phyloP scores from a whole-genome alignment of 1,140 invertebrate genomes.

The Colletes gigas region DNA sequence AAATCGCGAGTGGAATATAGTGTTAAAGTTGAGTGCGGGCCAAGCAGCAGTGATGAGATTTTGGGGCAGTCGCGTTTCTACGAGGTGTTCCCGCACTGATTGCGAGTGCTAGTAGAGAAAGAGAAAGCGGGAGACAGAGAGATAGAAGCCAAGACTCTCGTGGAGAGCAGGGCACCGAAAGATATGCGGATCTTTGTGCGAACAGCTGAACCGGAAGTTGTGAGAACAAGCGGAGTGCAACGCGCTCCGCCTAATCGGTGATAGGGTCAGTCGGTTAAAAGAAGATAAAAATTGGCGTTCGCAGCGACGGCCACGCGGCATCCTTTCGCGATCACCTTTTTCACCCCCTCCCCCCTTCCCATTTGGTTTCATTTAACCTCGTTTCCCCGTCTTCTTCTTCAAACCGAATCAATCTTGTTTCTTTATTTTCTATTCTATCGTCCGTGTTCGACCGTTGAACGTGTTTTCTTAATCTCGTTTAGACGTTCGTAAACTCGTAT shows the following conservation, averaged over 20 bases:
- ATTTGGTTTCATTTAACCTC: neutral
- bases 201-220: constrained; percentile 66
- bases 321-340: constrained; percentile 25
- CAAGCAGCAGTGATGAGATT: constrained; percentile 53
- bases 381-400: neutral
- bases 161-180: constrained; percentile 44
- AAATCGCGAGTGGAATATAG: constrained; percentile 51
- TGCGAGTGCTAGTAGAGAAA: constrained; percentile 32
- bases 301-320: constrained; percentile 28
- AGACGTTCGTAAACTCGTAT: neutral
- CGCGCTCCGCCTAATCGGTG: constrained; percentile 64
- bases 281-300: constrained; percentile 7
- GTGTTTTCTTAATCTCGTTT: neutral
- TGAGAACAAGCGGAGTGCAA: constrained; percentile 51
- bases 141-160: constrained; percentile 41
- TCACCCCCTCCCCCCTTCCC: neutral
- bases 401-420: neutral
- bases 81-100: constrained; percentile 42
- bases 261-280: constrained; percentile 58
- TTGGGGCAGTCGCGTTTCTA: constrained; percentile 17
- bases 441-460: neutral
- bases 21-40: constrained; percentile 34
- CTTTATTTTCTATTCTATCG: neutral
- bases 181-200: constrained; percentile 67
- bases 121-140: constrained; percentile 32